Base-by-base conservation (phyloP, 2,888 invertebrate species). In the Dysmachus trigonus region DNA sequence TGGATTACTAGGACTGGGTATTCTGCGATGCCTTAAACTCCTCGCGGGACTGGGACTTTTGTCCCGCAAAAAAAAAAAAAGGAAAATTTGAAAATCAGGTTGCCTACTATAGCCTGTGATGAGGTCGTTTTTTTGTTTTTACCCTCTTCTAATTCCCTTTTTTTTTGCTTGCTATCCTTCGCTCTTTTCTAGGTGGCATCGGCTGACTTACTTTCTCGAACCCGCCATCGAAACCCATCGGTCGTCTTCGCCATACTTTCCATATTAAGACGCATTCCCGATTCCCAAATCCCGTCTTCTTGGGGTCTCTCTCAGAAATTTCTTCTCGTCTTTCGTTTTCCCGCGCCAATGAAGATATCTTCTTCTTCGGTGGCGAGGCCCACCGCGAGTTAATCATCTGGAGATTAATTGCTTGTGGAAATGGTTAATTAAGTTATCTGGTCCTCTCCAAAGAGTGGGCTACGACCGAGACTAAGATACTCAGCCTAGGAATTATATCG, bases 331-430 rank as follows among this genome's bases (percentile, higher is more conserved):
- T 72, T 62, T 62, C 10, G n/a, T 51, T 51, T 18, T 62, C 62
- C 51, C 6, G n/a, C n/a, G n/a, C n/a, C n/a, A n/a, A n/a, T n/a
- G n/a, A n/a, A 27, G 84, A 38, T 76, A 82, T 38, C 41, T 62
- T 51, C 35, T 41, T 30, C 31, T n/a, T n/a, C n/a, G n/a, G n/a
- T n/a, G 81, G 30, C 41, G 82, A 86, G n/a, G 18, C 30, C 76
- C 33, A 53, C 82, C 35, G 71, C 62, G 62, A 53, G 82, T 35
- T 87, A 87, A 87, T 81, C 86, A 87, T 86, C 73, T 73, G 18
- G 53, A 87, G 86, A 87, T 87, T 87, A 86, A 87, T 87, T 86
- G 87, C 81, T 87, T 86, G 85, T 87, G 87, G 87, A 87, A 86
- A 87, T 86, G 79, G 86, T 86, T 87, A 87, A 87, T 87, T 87